These are phyloP conservation scores for Bombus pyrosoma DNA, from an alignment of 1,140 invertebrate genomes.

Conservation along the genomic window DNA sequence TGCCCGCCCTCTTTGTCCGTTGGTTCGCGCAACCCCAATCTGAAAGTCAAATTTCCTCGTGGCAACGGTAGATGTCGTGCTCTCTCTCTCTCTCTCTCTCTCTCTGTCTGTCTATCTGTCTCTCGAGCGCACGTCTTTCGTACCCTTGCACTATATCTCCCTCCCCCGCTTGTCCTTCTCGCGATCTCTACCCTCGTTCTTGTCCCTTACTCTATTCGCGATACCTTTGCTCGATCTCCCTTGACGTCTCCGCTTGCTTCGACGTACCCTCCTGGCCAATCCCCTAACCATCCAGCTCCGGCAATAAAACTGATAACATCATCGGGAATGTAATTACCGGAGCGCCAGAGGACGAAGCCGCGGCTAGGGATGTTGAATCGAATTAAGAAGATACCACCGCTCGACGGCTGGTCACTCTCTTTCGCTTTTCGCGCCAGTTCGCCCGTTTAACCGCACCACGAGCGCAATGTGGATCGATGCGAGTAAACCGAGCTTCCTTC, in stretches of 20 bases:
- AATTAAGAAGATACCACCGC: conserved; percentile 65
- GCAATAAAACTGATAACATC: conserved; percentile 80
- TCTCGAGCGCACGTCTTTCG: not conserved
- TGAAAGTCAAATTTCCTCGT: conserved; percentile 81
- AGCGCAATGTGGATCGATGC: not conserved
- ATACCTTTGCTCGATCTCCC: conserved; percentile 44
- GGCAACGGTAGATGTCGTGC: conserved; percentile 69
- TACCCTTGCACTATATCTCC: too few species aligned
- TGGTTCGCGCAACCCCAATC: conserved; percentile 74
- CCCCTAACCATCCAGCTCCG: conserved; percentile 22
- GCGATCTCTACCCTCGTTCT: not conserved
- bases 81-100: conserved; percentile 44
- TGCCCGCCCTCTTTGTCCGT: conserved; percentile 49
- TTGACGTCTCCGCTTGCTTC: conserved; percentile 13
- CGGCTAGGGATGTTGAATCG: conserved; percentile 55
- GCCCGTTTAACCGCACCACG: conserved; percentile 39
- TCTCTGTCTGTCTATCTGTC: conserved; percentile 44
- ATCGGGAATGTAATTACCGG: conserved; percentile 79
- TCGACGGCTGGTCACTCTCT: conserved; percentile 40
- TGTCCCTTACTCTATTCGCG: not conserved
- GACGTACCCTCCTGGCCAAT: not conserved
- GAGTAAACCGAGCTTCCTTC: not conserved
- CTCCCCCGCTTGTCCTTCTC: conserved; percentile 11
- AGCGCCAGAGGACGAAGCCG: conserved; percentile 60
- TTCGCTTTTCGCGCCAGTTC: conserved; percentile 49